Percentiles rank a stretch among this genome's conserved stretches.
These are phyloP conservation scores for Aplysia californica DNA, from an alignment of 1,140 invertebrate genomes.

Conservation along the genomic window DNA sequence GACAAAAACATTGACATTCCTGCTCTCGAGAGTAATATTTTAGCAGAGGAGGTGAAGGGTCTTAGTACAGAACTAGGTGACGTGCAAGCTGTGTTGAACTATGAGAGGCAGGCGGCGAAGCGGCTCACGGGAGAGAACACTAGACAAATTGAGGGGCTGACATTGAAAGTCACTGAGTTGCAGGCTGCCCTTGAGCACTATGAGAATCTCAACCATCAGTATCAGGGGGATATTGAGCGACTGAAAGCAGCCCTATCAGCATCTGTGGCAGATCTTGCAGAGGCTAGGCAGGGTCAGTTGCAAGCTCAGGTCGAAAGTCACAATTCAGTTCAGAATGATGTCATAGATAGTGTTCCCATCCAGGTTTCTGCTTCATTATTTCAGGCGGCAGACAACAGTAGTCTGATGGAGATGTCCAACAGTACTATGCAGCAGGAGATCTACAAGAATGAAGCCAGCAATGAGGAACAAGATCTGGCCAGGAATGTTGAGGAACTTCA, in stretches of 20 bases:
- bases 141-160: not conserved
- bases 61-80: conserved; percentile 6
- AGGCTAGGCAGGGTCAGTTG: not conserved
- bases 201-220: not conserved
- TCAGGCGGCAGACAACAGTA: not conserved
- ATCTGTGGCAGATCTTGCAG: not conserved
- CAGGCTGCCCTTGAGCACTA: not conserved
- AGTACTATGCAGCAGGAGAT: too few relatives aligned
- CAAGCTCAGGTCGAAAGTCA: not conserved
- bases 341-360: too few relatives aligned
- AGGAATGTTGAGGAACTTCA: conserved; percentile 5
- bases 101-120: too few relatives aligned
- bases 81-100: too few relatives aligned
- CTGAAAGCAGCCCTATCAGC: not conserved
- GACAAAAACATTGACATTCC: not conserved
- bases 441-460: too few relatives aligned
- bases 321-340: not conserved
- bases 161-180: not conserved
- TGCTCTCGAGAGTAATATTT: not conserved
- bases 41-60: not conserved
- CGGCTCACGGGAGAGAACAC: conserved; percentile 15
- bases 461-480: not conserved
- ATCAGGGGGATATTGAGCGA: conserved; percentile 13
- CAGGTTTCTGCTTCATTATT: not conserved
- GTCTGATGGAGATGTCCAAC: not conserved